Evolutionary conservation across 2,113 vertebrate species (phyloP).

Genomic region (rat (Rattus norvegicus)): DNA sequence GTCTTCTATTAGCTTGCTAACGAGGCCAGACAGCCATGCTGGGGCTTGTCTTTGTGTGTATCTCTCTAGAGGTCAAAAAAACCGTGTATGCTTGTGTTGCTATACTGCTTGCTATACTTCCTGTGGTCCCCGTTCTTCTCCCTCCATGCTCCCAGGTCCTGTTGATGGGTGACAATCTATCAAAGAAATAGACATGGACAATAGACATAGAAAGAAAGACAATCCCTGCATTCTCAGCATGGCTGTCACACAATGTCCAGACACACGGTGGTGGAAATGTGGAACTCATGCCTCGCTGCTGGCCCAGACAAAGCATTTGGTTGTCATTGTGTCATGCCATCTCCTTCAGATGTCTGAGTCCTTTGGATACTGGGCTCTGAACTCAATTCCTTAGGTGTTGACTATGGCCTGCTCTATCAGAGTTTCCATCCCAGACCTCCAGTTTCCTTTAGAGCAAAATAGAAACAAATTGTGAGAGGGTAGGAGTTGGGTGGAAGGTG

Average conservation of each 20-base stretch:
- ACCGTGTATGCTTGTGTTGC: neutral
- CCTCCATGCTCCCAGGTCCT: neutral
- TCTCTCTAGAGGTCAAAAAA: neutral
- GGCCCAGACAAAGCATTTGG: neutral
- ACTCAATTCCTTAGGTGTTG: neutral
- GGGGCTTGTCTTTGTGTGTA: neutral
- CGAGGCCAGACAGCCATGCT: neutral
- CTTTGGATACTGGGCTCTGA: constrained; percentile 1
- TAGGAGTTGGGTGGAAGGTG: neutral
- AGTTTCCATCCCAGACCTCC: constrained; percentile 30
- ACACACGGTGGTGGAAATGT: neutral
- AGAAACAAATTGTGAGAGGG: neutral
- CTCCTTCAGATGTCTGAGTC: constrained; percentile 13
- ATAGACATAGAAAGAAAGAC: neutral
- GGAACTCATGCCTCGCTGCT: neutral
- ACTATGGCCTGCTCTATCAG: neutral
- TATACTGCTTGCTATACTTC: neutral
- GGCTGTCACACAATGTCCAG: neutral
- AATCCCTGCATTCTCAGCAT: neutral
- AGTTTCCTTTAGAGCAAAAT: constrained; percentile 34
- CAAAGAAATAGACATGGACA: too few relatives aligned
- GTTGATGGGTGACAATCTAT: neutral
- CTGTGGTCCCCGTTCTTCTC: neutral
- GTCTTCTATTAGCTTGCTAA: neutral
- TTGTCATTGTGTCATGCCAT: neutral